Percentiles rank a stretch among this genome's conserved stretches.
Evolutionary conservation across 2,113 vertebrate species (phyloP).

Genomic region (Chaetodon auriga): DNA sequence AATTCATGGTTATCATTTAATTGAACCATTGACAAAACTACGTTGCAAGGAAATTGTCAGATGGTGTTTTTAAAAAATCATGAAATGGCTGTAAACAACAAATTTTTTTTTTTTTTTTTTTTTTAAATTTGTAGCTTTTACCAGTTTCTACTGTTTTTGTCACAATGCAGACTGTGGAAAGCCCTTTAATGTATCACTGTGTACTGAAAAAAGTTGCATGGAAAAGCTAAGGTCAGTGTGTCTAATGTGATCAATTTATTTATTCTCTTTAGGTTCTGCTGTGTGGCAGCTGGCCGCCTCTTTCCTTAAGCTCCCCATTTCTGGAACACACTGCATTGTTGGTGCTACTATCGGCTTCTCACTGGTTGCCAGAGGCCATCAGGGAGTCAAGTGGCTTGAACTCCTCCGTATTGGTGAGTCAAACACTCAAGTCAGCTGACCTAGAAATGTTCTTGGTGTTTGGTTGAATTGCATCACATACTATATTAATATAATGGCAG

Average conservation of each 20-base stretch:
- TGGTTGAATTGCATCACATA: slow-evolving; percentile 1
- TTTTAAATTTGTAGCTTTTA: too few species aligned
- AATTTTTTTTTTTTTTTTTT: too few species aligned
- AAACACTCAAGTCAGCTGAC: slow-evolving; percentile 1
- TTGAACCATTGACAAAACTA: too few species aligned
- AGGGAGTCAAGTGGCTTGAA: slow-evolving; percentile 92
- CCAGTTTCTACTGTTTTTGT: not conserved
- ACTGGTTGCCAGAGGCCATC: slow-evolving; percentile 89
- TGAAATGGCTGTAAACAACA: too few species aligned
- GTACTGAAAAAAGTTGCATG: not conserved
- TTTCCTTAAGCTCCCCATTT: slow-evolving; percentile 97
- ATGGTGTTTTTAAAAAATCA: too few species aligned
- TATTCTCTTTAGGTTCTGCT: slow-evolving; percentile 89
- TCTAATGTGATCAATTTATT: slow-evolving; percentile 8
- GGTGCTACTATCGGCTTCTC: slow-evolving; percentile 98
- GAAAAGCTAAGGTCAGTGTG: not conserved
- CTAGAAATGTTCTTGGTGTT: not conserved
- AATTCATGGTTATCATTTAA: not conserved
- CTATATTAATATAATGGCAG: not conserved
- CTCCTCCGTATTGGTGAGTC: slow-evolving; percentile 94
- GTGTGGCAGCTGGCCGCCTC: slow-evolving; percentile 97
- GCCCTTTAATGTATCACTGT: too few species aligned
- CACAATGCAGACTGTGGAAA: too few species aligned
- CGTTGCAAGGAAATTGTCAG: too few species aligned
- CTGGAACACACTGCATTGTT: slow-evolving; percentile 98